Base-by-base conservation (phyloP, 2,888 invertebrate species). In the Bruchidius siliquastri region DNA sequence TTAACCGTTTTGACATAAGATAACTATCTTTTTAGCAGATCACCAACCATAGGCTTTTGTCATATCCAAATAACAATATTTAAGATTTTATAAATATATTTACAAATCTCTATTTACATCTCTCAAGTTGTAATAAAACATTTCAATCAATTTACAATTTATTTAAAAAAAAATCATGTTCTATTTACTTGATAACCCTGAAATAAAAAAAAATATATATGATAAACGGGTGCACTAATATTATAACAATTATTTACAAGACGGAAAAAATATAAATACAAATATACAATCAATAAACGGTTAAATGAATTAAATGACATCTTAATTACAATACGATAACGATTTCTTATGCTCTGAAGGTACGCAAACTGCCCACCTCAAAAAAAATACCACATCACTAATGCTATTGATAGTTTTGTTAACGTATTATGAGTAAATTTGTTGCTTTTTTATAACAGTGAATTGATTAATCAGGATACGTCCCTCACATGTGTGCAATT, bases 241-340 rank as follows among this genome's bases (percentile, higher is more conserved):
- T 84, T 83, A 84, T 84, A 86, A 85, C 84, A 86, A 84, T 80
- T 85, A 85, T 85, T 78, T 86, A 86, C 85, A 86, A 81, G 81
- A 77, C 82, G 78, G 79, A 81, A 82, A n/a, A n/a, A 80, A 83
- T 83, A 82, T 82, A 82, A 79, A 81, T 82, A 85, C 83, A 84
- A 79, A 80, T 82, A 80, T 80, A 81, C 81, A 81, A 67, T 71
- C 32, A 68, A 71, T 32, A 13, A 49, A 49, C 49, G 49, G 18
- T 49, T 49, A 49, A 49, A 49, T 72, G 75, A 76, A 80, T 79
- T 79, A 74, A 70, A 77, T 78, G 80, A 80, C 78, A 79, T 79
- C 77, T 79, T 79, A 80, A 81, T 49, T 49, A 79, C 79, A 80
- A 78, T 79, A 73, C 69, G 69, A 32, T 73, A 71, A 73, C 73